Base-by-base conservation (phyloP, 2,888 invertebrate species). In the Polyommatus icarus region DNA sequence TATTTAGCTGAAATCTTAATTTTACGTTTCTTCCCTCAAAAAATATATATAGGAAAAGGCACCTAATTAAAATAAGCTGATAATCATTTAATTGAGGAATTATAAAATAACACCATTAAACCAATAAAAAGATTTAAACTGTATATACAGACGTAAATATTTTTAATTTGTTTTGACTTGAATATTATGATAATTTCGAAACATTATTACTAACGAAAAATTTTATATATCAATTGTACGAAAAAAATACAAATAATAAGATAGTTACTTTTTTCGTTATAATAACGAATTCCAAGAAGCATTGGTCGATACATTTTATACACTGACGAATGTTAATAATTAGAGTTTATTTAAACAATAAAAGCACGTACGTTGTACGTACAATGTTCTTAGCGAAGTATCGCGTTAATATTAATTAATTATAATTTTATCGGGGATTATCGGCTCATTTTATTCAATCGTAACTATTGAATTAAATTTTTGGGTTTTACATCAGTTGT, bases 361-460 rank as follows among this genome's bases (percentile, higher is more conserved):
- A 29, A 29, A 67, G 15, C 67, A 67, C 67, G 29, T 54, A 18
- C 54, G 4, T 54, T 18, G 46, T 54, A 54, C 54, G 18, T 67
- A 67, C 29, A 67, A 29, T 67, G 67, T 67, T 67, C 67, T 1
- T 32, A 32, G 67, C 29, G 67, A 67, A 29, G 24, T 29, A 32
- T 67, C 29, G 67, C 29, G 67, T 32, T 32, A 32, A 67, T 29
- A 32, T 32, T 32, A 67, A 67, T 67, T 67, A 67, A 67, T 67
- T 67, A 20, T 18, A 32, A 32, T 61, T 61, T 61, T 24, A 67
- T 67, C 10, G 29, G 67, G 29, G 5, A 67, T 32, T 67, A 32
- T 18, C 32, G 10, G 29, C 67, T 15, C 67, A 32, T 67, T 67
- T 29, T 67, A 67, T 67, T 32, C 15, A 67, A 29, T 67, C 29